A percentile compares a stretch with the other conserved stretches of the same genome.
Conservation (phyloP, 2,797 vertebrate genomes). For the Lacerta agilis region DNA sequence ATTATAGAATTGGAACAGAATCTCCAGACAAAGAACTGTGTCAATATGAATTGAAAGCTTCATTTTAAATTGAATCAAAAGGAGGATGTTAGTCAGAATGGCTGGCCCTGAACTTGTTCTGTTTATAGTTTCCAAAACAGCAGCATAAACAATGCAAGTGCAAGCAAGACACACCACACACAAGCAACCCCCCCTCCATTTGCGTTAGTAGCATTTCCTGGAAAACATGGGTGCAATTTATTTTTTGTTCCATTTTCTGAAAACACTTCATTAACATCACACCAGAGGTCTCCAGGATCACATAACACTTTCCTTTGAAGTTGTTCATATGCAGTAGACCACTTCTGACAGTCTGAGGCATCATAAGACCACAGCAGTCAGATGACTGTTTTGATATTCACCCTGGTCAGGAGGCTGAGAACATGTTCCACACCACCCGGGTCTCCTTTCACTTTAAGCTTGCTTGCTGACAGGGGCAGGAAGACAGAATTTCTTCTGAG, state of each 20-base stretch:
- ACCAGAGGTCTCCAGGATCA: background rate
- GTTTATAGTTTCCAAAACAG: slow-evolving; percentile 28
- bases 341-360: background rate
- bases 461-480: background rate
- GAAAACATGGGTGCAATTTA: too few species aligned
- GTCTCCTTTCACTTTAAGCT: slow-evolving; percentile 7
- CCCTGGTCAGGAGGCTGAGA: slow-evolving; percentile 15
- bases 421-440: background rate
- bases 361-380: slow-evolving; percentile 1
- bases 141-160: background rate
- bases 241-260: background rate
- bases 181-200: background rate
- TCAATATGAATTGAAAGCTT: background rate
- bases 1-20: slow-evolving; percentile 30
- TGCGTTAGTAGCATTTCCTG: background rate
- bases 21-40: background rate
- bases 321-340: background rate
- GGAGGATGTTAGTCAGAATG: slow-evolving; percentile 14
- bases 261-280: background rate
- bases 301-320: background rate
- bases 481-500: background rate
- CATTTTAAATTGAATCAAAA: slow-evolving; percentile 27
- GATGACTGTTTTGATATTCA: background rate
- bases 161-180: too few species aligned
- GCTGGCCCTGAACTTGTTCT: slow-evolving; percentile 36